phyloP scores from a whole-genome alignment of 1,140 invertebrate genomes.

The Callitettix versicolor region DNA sequence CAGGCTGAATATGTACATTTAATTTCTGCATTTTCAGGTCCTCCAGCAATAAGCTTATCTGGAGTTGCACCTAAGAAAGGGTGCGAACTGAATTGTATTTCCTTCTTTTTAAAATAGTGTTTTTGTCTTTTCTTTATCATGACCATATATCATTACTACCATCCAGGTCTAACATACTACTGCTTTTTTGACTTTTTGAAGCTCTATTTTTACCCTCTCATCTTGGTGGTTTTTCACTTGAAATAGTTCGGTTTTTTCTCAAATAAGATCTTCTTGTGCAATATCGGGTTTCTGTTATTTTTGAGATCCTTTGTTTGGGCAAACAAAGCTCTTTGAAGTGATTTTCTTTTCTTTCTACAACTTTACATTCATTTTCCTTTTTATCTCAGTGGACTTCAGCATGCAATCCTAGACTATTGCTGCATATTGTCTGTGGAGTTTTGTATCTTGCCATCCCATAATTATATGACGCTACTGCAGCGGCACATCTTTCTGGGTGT shows the following conservation, averaged over 20 bases:
- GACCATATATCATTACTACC: background rate
- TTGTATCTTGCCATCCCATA: slow-evolving; percentile 7
- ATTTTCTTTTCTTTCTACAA: background rate
- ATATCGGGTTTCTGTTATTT: slow-evolving; percentile 6
- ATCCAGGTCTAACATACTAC: background rate
- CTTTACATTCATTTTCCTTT: background rate
- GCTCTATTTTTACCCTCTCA: background rate
- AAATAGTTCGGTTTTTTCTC: background rate
- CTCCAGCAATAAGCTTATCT: background rate
- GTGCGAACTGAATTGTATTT: background rate
- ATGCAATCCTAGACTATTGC: background rate
- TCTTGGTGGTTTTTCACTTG: background rate
- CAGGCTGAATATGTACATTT: slow-evolving; percentile 29
- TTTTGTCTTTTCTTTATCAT: background rate
- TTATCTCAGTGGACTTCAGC: background rate
- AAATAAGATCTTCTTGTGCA: background rate
- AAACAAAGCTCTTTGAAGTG: too few species aligned
- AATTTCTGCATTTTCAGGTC: slow-evolving; percentile 27
- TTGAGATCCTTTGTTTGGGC: background rate
- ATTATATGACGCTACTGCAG: slow-evolving; percentile 18
- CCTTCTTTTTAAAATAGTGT: background rate
- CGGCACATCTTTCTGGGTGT: slow-evolving; percentile 12
- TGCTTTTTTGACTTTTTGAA: background rate
- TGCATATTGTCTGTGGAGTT: slow-evolving; percentile 11
- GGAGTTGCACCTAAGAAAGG: background rate